phyloP scores from a whole-genome alignment of 2,797 vertebrate genomes.

The Jordanella pulchra region DNA sequence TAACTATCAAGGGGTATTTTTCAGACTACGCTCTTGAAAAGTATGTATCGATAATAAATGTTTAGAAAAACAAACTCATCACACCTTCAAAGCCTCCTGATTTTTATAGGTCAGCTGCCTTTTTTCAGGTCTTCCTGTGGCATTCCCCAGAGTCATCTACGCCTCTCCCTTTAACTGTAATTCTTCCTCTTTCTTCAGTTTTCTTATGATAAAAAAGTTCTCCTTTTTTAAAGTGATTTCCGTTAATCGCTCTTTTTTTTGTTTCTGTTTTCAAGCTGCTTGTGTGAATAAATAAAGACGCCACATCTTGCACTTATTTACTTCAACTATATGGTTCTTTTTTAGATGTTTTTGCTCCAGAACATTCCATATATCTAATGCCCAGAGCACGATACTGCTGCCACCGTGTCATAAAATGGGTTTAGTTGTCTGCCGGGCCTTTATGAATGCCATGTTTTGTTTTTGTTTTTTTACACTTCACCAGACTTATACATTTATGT shows the following conservation, averaged over 20 bases:
- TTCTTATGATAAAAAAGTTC: constrained; percentile 14
- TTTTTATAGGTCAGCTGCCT: constrained; percentile 21
- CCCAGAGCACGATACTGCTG: no score
- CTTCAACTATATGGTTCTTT: not conserved
- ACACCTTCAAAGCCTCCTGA: not conserved
- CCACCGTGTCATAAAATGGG: no score
- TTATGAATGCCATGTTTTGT: no score
- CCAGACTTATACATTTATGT: no score
- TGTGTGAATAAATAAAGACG: not conserved
- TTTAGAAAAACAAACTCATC: not conserved
- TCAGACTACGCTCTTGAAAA: not conserved
- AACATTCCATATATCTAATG: no score
- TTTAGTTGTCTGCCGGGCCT: no score
- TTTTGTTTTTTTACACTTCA: no score
- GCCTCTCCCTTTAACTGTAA: not conserved
- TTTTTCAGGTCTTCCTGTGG: constrained; percentile 5
- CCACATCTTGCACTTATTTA: no score
- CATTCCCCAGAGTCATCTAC: constrained; percentile 15
- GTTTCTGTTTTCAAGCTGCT: not conserved
- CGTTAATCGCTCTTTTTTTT: not conserved
- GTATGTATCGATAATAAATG: not conserved
- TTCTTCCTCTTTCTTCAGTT: constrained; percentile 32
- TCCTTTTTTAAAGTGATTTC: not conserved
- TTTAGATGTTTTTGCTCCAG: not conserved
- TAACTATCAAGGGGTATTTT: not conserved